phyloP scores from a whole-genome alignment of 2,797 vertebrate species.

The Arrhamphus sclerolepis region DNA sequence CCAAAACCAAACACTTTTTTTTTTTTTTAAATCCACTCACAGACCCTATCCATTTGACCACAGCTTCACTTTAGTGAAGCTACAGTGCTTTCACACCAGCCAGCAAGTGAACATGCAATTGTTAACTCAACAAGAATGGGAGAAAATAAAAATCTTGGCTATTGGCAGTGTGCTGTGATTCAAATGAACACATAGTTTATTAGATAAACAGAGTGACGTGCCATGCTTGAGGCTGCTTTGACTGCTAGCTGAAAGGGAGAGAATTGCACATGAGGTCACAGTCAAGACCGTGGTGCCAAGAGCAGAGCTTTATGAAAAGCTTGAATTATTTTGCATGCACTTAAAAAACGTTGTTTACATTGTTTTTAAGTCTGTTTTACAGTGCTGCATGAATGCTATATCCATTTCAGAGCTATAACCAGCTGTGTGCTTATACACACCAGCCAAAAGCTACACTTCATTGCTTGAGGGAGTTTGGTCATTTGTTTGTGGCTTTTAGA shows the following conservation, averaged over 20 bases:
- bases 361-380: slow-evolving; percentile 44
- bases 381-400: slow-evolving; percentile 23
- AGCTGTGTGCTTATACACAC: slow-evolving; percentile 19
- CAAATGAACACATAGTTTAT: slow-evolving; percentile 29
- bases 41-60: slow-evolving; percentile 49
- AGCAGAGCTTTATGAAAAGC: slow-evolving; percentile 30
- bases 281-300: slow-evolving; percentile 23
- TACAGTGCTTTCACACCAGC: slow-evolving; percentile 46
- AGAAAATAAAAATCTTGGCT: slow-evolving; percentile 5
- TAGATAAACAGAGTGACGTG: slow-evolving; percentile 51
- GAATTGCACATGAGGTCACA: slow-evolving; percentile 46
- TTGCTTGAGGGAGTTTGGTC: slow-evolving; percentile 19
- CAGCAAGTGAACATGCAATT: slow-evolving; percentile 54
- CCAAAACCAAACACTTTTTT: slow-evolving; percentile 57
- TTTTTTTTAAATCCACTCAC: slow-evolving; percentile 31
- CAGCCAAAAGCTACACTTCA: slow-evolving; percentile 42
- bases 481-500: slow-evolving; percentile 45
- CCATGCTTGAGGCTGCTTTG: slow-evolving; percentile 25
- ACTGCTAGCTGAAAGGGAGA: slow-evolving; percentile 30
- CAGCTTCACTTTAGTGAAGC: slow-evolving; percentile 58
- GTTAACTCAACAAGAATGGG: slow-evolving; percentile 34
- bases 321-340: slow-evolving; percentile 32
- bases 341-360: slow-evolving; percentile 30
- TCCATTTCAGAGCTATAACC: slow-evolving; percentile 25
- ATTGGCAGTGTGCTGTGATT: slow-evolving; percentile 27